Evolutionary conservation across 2,113 vertebrate species (phyloP).

Genomic region (Amphiprion ocellaris): DNA sequence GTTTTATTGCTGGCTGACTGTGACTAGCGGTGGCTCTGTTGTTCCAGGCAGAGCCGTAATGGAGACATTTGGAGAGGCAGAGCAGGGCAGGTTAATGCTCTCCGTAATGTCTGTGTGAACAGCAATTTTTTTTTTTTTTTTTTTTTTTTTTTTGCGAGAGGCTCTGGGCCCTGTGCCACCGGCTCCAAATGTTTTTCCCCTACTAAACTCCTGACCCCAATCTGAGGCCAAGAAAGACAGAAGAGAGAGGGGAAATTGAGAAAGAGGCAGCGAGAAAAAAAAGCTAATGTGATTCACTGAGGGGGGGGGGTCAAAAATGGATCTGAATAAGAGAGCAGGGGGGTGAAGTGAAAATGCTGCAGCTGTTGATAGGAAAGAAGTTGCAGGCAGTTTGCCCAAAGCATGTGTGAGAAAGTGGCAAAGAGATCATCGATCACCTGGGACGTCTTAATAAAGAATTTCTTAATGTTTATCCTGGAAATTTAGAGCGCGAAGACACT

Average conservation of each 20-base stretch:
- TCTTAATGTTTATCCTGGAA: conserved; percentile 17
- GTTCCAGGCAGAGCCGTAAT: conserved; percentile 75
- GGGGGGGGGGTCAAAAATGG: conserved; percentile 36
- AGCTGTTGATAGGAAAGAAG: conserved; percentile 28
- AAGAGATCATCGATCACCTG: conserved; percentile 8
- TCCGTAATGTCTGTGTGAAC: conserved; percentile 79
- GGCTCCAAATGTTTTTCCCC: conserved; percentile 83
- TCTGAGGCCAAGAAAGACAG: conserved; percentile 80
- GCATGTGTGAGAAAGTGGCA: conserved; percentile 4
- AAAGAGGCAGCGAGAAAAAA: conserved; percentile 31
- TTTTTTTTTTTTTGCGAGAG: conserved; percentile 52
- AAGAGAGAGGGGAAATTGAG: conserved; percentile 55
- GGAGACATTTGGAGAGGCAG: conserved; percentile 78
- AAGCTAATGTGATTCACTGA: conserved; percentile 49
- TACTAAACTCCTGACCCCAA: conserved; percentile 86
- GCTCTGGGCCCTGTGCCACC: conserved; percentile 80
- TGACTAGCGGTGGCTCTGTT: conserved; percentile 62
- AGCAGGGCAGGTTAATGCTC: conserved; percentile 81
- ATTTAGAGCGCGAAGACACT: not conserved
- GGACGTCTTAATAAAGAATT: conserved; percentile 13
- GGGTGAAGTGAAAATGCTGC: conserved; percentile 7
- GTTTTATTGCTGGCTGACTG: conserved; percentile 72
- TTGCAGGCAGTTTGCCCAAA: conserved; percentile 15
- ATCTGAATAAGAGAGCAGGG: conserved; percentile 29
- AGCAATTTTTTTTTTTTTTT: conserved; percentile 34